Evolutionary conservation across 2,797 vertebrate species (phyloP).

Genomic region (Hybognathus amarus): DNA sequence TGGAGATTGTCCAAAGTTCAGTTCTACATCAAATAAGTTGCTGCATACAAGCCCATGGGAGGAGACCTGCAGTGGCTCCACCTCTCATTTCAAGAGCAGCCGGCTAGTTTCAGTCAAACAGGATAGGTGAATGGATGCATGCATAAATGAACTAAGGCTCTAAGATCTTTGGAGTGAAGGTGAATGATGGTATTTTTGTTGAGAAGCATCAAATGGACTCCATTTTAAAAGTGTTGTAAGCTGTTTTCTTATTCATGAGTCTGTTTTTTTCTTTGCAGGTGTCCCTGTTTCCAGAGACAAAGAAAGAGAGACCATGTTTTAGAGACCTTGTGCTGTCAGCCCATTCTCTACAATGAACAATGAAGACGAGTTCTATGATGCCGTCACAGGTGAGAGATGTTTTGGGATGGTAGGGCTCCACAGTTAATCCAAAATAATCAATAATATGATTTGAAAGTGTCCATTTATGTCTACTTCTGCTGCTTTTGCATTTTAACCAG

Average conservation of each 20-base stretch:
- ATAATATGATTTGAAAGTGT: not conserved
- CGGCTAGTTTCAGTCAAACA: constrained; percentile 18
- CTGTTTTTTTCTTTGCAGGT: constrained; percentile 8
- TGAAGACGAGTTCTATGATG: constrained; percentile 97
- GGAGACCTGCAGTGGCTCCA: constrained; percentile 24
- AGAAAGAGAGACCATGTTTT: constrained; percentile 75
- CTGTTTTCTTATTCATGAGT: not conserved
- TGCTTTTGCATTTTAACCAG: not conserved
- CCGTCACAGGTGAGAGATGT: constrained; percentile 87
- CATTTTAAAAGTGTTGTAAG: not conserved
- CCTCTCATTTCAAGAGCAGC: not conserved
- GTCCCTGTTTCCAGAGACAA: constrained; percentile 45
- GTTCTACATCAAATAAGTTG: not conserved
- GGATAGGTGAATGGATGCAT: constrained; percentile 4
- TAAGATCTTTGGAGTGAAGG: not conserved
- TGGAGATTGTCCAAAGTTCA: constrained; percentile 48
- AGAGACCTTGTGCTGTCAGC: constrained; percentile 65
- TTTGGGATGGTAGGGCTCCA: not conserved
- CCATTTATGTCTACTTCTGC: not conserved
- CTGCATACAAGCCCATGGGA: constrained; percentile 11
- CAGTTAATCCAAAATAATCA: not conserved
- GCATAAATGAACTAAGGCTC: not conserved
- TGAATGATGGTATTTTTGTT: not conserved
- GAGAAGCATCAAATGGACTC: not conserved
- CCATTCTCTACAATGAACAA: constrained; percentile 86